A percentile compares a stretch with the other conserved stretches of the same genome.
Conservation (phyloP, 2,113 vertebrate species). For the Pygoscelis adeliae region DNA sequence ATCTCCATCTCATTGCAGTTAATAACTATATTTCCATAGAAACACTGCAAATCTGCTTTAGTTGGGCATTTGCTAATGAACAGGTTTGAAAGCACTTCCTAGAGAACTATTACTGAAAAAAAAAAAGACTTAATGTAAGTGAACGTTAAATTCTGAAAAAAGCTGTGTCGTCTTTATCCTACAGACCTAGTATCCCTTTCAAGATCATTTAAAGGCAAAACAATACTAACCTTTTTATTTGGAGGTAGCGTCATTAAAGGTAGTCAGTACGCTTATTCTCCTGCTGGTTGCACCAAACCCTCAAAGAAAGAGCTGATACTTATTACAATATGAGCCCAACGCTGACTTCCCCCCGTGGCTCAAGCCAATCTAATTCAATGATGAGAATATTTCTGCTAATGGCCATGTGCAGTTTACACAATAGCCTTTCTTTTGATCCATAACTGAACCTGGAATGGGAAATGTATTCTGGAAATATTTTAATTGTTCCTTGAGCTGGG, state of each 20-base stretch:
- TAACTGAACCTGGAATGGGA: constrained; percentile 71
- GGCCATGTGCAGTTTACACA: constrained; percentile 68
- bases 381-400: constrained; percentile 75
- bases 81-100: constrained; percentile 42
- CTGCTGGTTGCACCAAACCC: background rate
- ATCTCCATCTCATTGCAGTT: constrained; percentile 37
- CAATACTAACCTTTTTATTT: background rate
- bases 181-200: background rate
- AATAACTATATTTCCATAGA: constrained; percentile 52
- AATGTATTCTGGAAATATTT: constrained; percentile 72
- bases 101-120: constrained; percentile 18
- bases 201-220: constrained; percentile 7
- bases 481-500: constrained; percentile 70
- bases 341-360: constrained; percentile 49
- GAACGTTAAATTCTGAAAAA: constrained; percentile 33
- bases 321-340: constrained; percentile 31
- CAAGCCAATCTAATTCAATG: constrained; percentile 67
- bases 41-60: constrained; percentile 44
- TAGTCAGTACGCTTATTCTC: background rate
- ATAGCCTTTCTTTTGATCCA: constrained; percentile 71
- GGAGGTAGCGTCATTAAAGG: constrained; percentile 18
- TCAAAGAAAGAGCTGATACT: background rate
- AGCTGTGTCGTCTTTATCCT: constrained; percentile 1
- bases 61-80: constrained; percentile 48
- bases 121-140: background rate